phyloP scores from a whole-genome alignment of 2,888 invertebrate species.

The Eudasyphora cyanicolor region DNA sequence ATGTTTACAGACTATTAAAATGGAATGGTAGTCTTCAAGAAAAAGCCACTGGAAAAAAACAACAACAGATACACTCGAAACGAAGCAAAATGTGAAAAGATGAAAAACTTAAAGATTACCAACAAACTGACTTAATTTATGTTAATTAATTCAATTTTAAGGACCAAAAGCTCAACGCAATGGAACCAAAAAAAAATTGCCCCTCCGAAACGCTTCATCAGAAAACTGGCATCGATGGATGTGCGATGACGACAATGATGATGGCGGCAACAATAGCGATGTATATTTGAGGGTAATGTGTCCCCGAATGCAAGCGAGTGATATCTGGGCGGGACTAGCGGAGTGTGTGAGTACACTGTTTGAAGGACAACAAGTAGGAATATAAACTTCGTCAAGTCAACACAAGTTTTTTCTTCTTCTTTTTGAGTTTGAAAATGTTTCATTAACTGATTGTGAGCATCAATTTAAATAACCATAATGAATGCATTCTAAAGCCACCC shows the following conservation, averaged over 20 bases:
- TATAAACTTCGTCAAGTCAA: slow-evolving; percentile 45
- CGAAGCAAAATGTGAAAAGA: slow-evolving; percentile 1
- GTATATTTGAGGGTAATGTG: not conserved
- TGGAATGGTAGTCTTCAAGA: not conserved
- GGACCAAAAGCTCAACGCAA: slow-evolving; percentile 45
- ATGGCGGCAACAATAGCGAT: slow-evolving; percentile 43
- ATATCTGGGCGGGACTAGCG: not conserved
- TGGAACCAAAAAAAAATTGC: slow-evolving; percentile 13
- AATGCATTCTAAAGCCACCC: not conserved
- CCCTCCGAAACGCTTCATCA: slow-evolving; percentile 61
- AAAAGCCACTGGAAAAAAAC: not conserved
- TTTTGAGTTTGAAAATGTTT: slow-evolving; percentile 51
- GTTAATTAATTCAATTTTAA: slow-evolving; percentile 64
- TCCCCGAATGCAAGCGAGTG: not conserved
- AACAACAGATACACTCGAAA: slow-evolving; percentile 1
- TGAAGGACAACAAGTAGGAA: slow-evolving; percentile 29
- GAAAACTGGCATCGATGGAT: slow-evolving; percentile 24
- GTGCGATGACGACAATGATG: slow-evolving; percentile 46
- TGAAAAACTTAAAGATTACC: slow-evolving; percentile 53
- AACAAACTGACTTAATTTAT: slow-evolving; percentile 60
- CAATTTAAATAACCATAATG: slow-evolving; percentile 45
- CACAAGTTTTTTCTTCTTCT: slow-evolving; percentile 8
- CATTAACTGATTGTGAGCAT: slow-evolving; percentile 55
- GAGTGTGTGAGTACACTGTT: slow-evolving; percentile 7
- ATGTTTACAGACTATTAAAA: slow-evolving; percentile 65